Conservation (phyloP, 2,888 invertebrate species). For the Monopis laevigella region DNA sequence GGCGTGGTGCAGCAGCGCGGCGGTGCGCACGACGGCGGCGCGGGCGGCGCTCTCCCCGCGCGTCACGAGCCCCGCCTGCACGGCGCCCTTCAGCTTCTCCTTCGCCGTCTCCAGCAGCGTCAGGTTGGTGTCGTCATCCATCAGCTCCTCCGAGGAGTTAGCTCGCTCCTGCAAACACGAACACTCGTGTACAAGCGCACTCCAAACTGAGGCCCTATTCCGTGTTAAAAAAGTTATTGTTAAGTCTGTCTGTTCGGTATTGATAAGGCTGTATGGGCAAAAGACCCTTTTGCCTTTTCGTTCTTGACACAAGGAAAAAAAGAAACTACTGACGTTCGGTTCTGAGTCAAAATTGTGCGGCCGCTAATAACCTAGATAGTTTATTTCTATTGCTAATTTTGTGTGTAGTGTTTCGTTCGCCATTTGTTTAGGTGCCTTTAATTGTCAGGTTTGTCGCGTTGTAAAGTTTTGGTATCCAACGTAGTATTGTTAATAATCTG, state of each 20-base stretch:
- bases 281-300: neutral
- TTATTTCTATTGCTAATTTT: no score
- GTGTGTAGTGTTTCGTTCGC: no score
- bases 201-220: no score
- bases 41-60: conserved; percentile 73
- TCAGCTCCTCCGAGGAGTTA: conserved; percentile 78
- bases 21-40: conserved; percentile 78
- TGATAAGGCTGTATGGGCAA: neutral
- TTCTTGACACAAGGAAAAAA: no score
- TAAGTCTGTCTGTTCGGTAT: neutral
- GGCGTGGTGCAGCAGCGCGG: conserved; percentile 77
- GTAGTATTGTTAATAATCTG: no score
- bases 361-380: no score
- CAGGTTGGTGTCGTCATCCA: conserved; percentile 76
- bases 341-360: no score
- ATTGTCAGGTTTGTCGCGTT: no score
- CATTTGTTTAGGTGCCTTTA: no score
- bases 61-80: conserved; percentile 74
- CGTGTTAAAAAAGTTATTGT: no score
- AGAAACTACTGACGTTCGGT: no score
- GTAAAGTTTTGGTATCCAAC: no score
- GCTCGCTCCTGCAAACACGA: conserved; percentile 48
- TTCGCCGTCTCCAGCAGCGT: conserved; percentile 86
- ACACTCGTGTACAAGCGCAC: neutral
- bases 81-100: conserved; percentile 83